Base-by-base conservation (phyloP, 2,797 vertebrate genomes). In the Odontamblyopus lacepedii region DNA sequence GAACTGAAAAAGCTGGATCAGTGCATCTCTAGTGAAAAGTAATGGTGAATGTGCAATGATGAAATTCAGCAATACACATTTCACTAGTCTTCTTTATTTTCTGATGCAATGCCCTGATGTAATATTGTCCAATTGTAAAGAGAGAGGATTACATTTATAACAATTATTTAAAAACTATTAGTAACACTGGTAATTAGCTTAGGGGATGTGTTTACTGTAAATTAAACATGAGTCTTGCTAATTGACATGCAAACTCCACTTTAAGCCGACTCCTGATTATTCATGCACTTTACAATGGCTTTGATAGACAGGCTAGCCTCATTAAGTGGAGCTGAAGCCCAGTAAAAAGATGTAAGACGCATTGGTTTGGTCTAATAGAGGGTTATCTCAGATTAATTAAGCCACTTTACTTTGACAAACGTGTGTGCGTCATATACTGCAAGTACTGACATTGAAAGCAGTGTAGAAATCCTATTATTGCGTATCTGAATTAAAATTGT, bases 361-460 rank as follows among this genome's bases (percentile, higher is more conserved):
- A 32, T 29, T 69, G 74, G 57, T 77, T 72, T 55, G 61, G 29
- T 35, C 62, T 79, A 67, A 84, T 79, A 74, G 64, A 80, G 56
- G 76, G 78, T 78, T 77, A 83, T 76, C 81, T 71, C 71, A 78
- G 74, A 84, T 81, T 85, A 81, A 85, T 85, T 81, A 78, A 85
- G 60, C 35, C 71, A 78, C 72, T 80, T 68, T 62, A 32, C 66
- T 73, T 78, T 78, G 74, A 80, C 68, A 67, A 79, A 81, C 69
- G 70, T 73, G 70, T 77, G 61, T 70, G 61, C 26, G 1, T 78
- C 70, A 79, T 63, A 18, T 60, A 62, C 67, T 69, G 73, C 78
- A 83, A 77, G 23, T 71, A 64, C 59, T 73, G 63, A 79, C 64
- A 69, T 27, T 73, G 72, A 73, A 50, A 59, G 73, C 41, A 67